These are phyloP conservation scores for Calypte anna DNA, from an alignment of 2,113 vertebrate species.

Conservation along the genomic window DNA sequence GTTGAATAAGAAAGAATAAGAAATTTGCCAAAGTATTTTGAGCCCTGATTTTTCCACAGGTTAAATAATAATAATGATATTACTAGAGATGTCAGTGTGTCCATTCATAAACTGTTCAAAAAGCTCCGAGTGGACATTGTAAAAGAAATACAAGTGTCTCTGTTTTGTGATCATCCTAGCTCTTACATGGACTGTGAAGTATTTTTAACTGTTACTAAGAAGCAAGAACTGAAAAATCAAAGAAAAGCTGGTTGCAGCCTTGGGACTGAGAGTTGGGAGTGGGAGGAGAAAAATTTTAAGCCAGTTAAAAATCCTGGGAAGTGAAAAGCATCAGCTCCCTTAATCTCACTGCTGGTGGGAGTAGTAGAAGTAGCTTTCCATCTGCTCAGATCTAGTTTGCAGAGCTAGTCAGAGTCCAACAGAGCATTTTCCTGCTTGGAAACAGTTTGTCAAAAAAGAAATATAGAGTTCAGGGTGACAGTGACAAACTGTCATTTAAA, in stretches of 20 bases:
- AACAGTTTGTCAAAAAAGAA: not conserved
- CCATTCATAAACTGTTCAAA: not conserved
- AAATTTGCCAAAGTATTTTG: not conserved
- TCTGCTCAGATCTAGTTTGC: conserved; percentile 11
- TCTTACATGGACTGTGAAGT: not conserved
- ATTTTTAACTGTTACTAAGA: not conserved
- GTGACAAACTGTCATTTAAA: not conserved
- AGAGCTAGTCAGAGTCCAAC: not conserved
- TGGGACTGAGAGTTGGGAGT: not conserved
- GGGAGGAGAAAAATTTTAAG: conserved; percentile 6
- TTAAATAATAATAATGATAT: not conserved
- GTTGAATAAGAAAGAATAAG: not conserved
- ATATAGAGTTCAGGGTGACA: not conserved
- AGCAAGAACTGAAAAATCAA: not conserved
- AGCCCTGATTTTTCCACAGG: not conserved
- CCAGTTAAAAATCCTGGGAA: conserved; percentile 19
- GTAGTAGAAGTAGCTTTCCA: conserved; percentile 23
- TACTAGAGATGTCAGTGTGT: not conserved
- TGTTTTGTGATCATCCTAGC: not conserved
- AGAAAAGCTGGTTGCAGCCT: not conserved
- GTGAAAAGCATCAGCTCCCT: not conserved
- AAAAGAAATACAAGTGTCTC: not conserved
- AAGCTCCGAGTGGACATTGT: not conserved
- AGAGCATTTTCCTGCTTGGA: not conserved
- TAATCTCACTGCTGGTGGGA: conserved; percentile 19